A percentile compares a stretch with the other conserved stretches of the same genome.
Conservation (phyloP, 2,797 vertebrate genomes). For the Agapornis canus region DNA sequence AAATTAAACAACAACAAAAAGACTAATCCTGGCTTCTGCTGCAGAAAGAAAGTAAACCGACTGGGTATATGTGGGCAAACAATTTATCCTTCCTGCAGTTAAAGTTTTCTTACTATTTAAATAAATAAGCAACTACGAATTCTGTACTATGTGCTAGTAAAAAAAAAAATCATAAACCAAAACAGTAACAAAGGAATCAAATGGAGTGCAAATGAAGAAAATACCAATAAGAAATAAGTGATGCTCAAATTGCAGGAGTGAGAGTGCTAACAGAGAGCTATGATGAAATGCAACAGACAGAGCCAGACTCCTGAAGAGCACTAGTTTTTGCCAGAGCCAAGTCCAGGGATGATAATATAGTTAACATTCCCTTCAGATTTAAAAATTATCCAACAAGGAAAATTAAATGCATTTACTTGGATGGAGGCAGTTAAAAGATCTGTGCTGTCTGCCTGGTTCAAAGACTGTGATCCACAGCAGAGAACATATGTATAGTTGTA, state of each 20-base stretch:
- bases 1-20: not conserved
- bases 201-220: not conserved
- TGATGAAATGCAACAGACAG: not conserved
- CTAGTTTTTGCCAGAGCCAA: not conserved
- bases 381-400: not conserved
- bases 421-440: not conserved
- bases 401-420: not conserved
- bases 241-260: not conserved
- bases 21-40: not conserved
- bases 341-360: not conserved
- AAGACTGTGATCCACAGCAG: accelerated
- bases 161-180: not conserved
- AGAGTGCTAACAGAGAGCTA: not conserved
- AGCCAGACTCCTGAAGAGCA: not conserved
- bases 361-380: not conserved
- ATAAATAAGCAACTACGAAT: not conserved
- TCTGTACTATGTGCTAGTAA: not conserved
- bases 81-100: not conserved
- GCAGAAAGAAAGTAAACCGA: not conserved
- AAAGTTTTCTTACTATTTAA: not conserved
- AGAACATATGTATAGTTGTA: accelerated
- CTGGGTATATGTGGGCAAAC: not conserved
- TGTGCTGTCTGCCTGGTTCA: accelerated
- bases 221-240: not conserved
- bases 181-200: not conserved